A percentile compares a stretch with the other conserved stretches of the same genome.
These are phyloP conservation scores for Macroramphosus scolopax DNA, from an alignment of 2,797 vertebrate genomes.

Conservation along the genomic window DNA sequence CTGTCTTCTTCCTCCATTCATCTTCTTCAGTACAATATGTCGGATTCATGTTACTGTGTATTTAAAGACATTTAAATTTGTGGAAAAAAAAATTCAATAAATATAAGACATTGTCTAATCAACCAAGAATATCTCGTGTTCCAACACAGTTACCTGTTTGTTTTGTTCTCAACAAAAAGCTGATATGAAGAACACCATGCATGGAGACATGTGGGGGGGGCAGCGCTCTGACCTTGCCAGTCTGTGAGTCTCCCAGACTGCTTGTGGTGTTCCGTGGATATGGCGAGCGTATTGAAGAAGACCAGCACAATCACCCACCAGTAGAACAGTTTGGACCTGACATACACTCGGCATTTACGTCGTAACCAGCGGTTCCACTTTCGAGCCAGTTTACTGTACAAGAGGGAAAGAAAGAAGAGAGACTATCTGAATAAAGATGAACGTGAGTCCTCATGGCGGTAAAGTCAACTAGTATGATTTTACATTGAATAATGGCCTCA, in stretches of 20 bases:
- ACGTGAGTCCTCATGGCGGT: too few relatives aligned
- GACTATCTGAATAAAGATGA: not conserved
- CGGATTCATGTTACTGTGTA: too few relatives aligned
- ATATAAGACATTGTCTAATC: too few relatives aligned
- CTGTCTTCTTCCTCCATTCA: too few relatives aligned
- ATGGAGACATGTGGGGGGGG: not conserved
- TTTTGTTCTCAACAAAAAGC: not conserved
- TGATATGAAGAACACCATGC: not conserved
- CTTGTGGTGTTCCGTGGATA: constrained; percentile 87
- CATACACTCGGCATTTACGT: constrained; percentile 83
- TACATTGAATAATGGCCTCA: too few relatives aligned
- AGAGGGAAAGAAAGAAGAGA: not conserved
- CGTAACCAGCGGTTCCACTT: constrained; percentile 87
- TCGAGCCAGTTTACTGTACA: constrained; percentile 58
- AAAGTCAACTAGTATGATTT: too few relatives aligned
- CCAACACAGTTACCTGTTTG: not conserved
- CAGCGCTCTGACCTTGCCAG: constrained; percentile 76
- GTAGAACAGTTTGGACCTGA: constrained; percentile 88
- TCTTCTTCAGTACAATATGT: too few relatives aligned
- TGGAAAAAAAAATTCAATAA: too few relatives aligned
- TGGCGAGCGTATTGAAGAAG: constrained; percentile 87
- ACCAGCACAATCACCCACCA: constrained; percentile 90
- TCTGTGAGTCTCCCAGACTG: constrained; percentile 82
- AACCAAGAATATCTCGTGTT: too few relatives aligned
- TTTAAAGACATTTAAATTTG: too few relatives aligned